Evolutionary conservation across 2,797 vertebrate species (phyloP).

Genomic region (Sparus aurata): DNA sequence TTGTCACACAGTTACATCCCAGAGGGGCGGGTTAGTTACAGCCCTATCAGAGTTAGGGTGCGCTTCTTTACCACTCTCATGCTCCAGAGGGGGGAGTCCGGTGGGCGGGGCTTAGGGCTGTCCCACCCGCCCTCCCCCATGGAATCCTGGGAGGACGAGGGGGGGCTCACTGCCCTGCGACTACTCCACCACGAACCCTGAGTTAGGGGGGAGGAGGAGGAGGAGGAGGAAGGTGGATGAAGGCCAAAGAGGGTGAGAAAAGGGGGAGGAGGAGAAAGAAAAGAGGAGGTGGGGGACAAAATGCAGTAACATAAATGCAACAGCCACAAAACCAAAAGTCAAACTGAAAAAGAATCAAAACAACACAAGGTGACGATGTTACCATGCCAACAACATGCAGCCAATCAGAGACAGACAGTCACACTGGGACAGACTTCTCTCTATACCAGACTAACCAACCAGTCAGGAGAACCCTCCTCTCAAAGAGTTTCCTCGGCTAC

Average conservation of each 20-base stretch:
- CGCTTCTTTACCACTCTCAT: conserved; percentile 94
- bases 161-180: conserved; percentile 93
- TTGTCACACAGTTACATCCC: neutral
- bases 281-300: conserved; percentile 51
- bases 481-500: too few relatives aligned
- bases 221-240: neutral
- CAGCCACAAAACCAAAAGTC: conserved; percentile 55
- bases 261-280: neutral
- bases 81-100: conserved; percentile 94
- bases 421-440: neutral
- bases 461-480: too few relatives aligned
- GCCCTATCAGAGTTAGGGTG: conserved; percentile 24
- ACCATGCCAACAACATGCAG: conserved; percentile 40
- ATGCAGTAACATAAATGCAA: conserved; percentile 72
- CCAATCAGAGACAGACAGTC: neutral
- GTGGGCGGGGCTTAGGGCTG: conserved; percentile 92
- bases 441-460: too few relatives aligned
- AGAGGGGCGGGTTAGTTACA: conserved; percentile 24
- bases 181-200: conserved; percentile 97
- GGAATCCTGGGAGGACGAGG: conserved; percentile 96
- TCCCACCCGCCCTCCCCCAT: conserved; percentile 94
- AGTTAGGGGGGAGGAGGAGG: conserved; percentile 62
- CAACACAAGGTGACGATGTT: conserved; percentile 18
- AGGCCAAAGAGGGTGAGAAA: neutral
- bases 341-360: conserved; percentile 28